These are phyloP conservation scores for Trichogramma dendrolimi DNA, from an alignment of 2,888 invertebrate species.

Conservation along the genomic window DNA sequence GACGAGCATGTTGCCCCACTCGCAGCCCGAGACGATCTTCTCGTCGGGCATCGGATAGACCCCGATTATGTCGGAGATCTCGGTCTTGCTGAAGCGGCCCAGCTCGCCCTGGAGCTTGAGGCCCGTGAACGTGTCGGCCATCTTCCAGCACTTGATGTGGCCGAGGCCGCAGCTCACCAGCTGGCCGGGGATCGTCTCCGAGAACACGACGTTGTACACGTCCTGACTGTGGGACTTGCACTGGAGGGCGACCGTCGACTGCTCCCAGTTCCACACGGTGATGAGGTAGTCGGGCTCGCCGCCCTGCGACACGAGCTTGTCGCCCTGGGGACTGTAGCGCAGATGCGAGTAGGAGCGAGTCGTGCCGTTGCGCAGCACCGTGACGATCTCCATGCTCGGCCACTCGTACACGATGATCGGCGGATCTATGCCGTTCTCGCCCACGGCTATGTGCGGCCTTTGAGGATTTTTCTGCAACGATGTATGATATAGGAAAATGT, in stretches of 20 bases:
- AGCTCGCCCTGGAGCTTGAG: constrained; percentile 81
- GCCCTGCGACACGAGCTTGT: constrained; percentile 75
- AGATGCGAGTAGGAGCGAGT: constrained; percentile 67
- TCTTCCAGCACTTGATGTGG: constrained; percentile 91
- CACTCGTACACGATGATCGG: constrained; percentile 78
- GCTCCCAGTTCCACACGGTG: constrained; percentile 86
- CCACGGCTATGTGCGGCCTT: constrained; percentile 72
- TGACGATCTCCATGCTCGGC: constrained; percentile 72
- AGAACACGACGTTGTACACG: constrained; percentile 75
- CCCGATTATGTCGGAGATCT: constrained; percentile 83
- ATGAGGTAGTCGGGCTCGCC: constrained; percentile 82
- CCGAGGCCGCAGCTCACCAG: constrained; percentile 72
- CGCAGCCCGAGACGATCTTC: constrained; percentile 82
- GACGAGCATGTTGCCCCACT: constrained; percentile 87
- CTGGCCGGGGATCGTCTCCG: constrained; percentile 73
- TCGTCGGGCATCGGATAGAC: constrained; percentile 83
- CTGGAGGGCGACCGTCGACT: constrained; percentile 69
- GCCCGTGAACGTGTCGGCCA: constrained; percentile 86
- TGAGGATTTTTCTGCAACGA: constrained; percentile 61
- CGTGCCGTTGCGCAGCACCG: constrained; percentile 75
- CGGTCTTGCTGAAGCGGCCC: constrained; percentile 89
- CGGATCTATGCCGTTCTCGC: constrained; percentile 72
- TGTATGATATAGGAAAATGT: neutral
- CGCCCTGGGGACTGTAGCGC: constrained; percentile 76
- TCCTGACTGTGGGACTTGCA: constrained; percentile 81